Evolutionary conservation across 2,888 invertebrate genomes (phyloP), one percentile per base, ranked within the genome.

Genomic region (Plebejus melissa): DNA sequence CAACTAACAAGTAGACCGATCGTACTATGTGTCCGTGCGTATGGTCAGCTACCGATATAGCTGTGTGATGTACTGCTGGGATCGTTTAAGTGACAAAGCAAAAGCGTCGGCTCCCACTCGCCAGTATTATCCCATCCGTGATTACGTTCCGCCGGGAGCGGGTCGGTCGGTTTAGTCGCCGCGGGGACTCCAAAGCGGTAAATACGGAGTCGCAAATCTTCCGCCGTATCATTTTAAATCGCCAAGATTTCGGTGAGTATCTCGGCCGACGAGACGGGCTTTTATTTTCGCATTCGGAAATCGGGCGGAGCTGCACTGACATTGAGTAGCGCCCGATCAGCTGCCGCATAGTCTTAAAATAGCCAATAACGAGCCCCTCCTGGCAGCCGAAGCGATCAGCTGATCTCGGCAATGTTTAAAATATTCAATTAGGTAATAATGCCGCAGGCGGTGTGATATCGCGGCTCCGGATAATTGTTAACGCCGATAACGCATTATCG

Each of bases 121-220:
- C 85, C 86, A 86, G 88, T 89, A 93, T 92, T 92, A 92, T 92
- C 93, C 92, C 88, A 90, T 89, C 89, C 87, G 91, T 88, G 90
- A 90, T 90, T 89, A 86, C 88, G 88, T 89, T 87, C 87, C 85
- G 83, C 85, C 90, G 91, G 91, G 91, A 90, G 85, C 90, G 87
- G 89, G 89, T 86, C 86, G 86, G 87, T 89, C 85, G 85, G 87
- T 80, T 90, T 90, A 93, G 92, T 93, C 88, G 91, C 82, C 86
- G 90, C 89, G 88, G 90, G 91, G 91, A 89, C 88, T 89, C 88
- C 87, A 89, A 89, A 91, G 91, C 90, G 90, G 93, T 88, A 92
- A 93, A 90, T 93, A 93, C 93, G 93, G 93, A 93, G 93, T 88
- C 90, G 89, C 88, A 86, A 87, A 89, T 89, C 88, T 88, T 89